phyloP scores from a whole-genome alignment of 2,888 invertebrate genomes.

The Caenorhabditis zanzibari region DNA sequence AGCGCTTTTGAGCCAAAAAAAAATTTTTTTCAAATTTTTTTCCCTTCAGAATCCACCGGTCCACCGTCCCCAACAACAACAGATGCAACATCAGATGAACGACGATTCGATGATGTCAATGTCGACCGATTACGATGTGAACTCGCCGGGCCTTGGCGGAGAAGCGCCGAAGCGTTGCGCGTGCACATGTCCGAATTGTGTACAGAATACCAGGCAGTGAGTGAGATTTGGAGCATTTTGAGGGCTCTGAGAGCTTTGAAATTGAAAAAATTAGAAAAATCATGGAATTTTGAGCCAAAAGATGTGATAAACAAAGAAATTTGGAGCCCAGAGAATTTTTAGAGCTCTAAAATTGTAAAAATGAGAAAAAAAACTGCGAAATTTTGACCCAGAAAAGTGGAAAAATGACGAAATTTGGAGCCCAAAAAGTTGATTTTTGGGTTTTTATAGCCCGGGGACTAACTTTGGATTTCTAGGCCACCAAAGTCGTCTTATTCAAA shows the following conservation, averaged over 20 bases:
- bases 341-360: no score
- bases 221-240: constrained; percentile 16
- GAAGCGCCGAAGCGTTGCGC: constrained; percentile 88
- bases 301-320: no score
- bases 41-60: neutral
- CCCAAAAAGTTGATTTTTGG: no score
- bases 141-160: constrained; percentile 6
- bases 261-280: no score
- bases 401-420: no score
- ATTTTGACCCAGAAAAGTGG: neutral
- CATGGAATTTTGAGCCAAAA: neutral
- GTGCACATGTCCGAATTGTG: constrained; percentile 97
- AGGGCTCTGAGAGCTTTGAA: neutral
- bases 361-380: no score
- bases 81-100: constrained; percentile 35
- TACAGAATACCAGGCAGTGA: constrained; percentile 71
- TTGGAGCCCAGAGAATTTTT: no score
- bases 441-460: no score
- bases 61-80: constrained; percentile 26
- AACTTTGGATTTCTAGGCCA: no score
- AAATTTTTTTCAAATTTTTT: neutral
- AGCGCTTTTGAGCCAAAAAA: neutral
- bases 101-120: constrained; percentile 55
- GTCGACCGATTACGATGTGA: constrained; percentile 49
- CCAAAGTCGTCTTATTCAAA: no score